These are phyloP conservation scores for Seladonia tumulorum DNA, from an alignment of 2,888 invertebrate genomes.

Conservation along the genomic window DNA sequence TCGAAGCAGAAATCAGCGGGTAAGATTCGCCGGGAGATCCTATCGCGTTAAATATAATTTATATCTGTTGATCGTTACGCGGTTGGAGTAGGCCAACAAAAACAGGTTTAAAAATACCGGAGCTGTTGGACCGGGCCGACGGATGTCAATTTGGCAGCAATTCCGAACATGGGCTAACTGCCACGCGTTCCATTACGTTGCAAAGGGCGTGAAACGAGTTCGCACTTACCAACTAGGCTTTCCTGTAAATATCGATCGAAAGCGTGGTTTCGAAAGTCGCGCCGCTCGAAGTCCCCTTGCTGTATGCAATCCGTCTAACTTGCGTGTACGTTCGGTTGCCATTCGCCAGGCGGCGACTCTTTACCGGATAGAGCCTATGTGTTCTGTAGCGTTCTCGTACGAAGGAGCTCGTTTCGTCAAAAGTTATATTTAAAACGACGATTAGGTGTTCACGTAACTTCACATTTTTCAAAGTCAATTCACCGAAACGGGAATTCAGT, in stretches of 20 bases:
- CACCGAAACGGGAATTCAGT: not conserved
- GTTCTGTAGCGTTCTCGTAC: not conserved
- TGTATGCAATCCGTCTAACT: not conserved
- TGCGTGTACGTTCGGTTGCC: not conserved
- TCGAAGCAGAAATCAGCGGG: conserved; percentile 78
- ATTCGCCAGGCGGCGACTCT: conserved; percentile 4
- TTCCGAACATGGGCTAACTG: conserved; percentile 31
- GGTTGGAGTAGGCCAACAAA: conserved; percentile 9
- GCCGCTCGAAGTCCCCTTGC: not conserved
- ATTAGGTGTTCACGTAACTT: not conserved
- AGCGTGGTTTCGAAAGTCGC: not conserved
- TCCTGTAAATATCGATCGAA: not conserved
- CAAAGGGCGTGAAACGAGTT: conserved; percentile 2
- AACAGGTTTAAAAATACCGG: conserved; percentile 49
- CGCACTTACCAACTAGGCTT: not conserved
- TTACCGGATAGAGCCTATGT: not conserved
- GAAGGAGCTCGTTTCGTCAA: not conserved
- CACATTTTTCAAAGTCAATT: not conserved
- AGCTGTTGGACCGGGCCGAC: conserved; percentile 26
- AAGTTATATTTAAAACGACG: not conserved
- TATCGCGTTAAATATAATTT: not conserved
- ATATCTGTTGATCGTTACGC: not conserved
- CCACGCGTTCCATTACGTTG: conserved; percentile 31
- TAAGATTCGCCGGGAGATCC: conserved; percentile 51
- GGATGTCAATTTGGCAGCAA: conserved; percentile 54